Conservation (phyloP, 2,888 invertebrate genomes). For the Nebria salina region DNA sequence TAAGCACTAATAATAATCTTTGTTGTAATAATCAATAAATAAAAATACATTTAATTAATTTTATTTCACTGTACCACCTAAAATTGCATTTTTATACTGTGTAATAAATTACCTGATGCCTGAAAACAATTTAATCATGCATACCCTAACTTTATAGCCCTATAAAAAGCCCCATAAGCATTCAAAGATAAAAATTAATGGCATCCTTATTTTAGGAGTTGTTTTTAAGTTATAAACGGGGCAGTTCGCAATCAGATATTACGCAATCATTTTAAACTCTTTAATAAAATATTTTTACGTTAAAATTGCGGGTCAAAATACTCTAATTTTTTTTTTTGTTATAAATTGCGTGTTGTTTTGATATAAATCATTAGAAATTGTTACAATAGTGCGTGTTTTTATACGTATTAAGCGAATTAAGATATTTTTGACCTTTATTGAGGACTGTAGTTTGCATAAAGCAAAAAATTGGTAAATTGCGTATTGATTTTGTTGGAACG, state of each 20-base stretch:
- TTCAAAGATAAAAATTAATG: neutral
- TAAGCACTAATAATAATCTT: no score
- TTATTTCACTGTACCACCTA: neutral
- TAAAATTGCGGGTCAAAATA: neutral
- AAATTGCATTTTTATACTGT: neutral
- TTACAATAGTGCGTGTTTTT: no score
- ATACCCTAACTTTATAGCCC: neutral
- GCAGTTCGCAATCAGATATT: neutral
- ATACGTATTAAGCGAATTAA: no score
- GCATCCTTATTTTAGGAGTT: neutral
- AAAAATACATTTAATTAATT: neutral
- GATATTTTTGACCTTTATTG: neutral
- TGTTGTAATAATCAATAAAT: no score
- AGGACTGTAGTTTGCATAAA: neutral
- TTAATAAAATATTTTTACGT: neutral
- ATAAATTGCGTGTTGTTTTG: no score
- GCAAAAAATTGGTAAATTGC: neutral
- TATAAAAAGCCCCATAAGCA: neutral
- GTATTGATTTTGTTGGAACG: neutral
- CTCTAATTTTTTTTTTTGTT: no score
- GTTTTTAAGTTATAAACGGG: neutral
- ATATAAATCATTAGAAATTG: no score
- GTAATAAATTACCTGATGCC: neutral
- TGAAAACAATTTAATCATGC: neutral
- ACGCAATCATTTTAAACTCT: neutral